These are phyloP conservation scores for Trichonephila clavipes DNA, from an alignment of 1,140 invertebrate species.

Conservation along the genomic window DNA sequence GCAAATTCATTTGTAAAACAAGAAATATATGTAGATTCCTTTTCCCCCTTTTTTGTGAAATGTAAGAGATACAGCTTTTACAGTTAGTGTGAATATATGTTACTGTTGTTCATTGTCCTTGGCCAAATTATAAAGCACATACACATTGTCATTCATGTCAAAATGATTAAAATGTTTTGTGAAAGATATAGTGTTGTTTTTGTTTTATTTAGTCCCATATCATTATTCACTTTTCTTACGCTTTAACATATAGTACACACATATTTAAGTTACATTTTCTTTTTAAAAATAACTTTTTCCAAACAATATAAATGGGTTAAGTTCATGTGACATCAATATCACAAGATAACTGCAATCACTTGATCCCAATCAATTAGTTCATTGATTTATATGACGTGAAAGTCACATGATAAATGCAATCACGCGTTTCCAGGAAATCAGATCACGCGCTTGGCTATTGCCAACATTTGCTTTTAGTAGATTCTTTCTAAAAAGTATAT, in stretches of 20 bases:
- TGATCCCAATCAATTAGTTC: too few species aligned
- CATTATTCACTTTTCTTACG: background rate
- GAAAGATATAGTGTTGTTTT: conserved; percentile 55
- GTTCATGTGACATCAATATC: too few species aligned
- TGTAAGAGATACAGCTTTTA: conserved; percentile 55
- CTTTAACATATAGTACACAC: background rate
- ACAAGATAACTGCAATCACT: too few species aligned
- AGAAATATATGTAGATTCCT: background rate
- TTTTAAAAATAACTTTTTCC: too few species aligned
- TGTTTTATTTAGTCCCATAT: background rate
- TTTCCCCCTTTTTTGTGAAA: background rate
- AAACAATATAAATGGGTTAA: too few species aligned
- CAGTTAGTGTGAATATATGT: conserved; percentile 73
- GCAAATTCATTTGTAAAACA: background rate
- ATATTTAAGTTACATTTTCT: too few species aligned
- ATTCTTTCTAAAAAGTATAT: too few species aligned
- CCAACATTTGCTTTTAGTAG: too few species aligned
- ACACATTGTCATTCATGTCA: conserved; percentile 73
- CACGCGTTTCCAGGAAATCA: too few species aligned
- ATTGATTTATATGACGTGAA: too few species aligned
- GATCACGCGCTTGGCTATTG: too few species aligned
- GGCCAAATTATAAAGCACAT: conserved; percentile 69
- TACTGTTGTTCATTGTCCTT: conserved; percentile 73
- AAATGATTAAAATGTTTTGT: conserved; percentile 76
- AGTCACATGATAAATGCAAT: too few species aligned